Evolutionary conservation across 2,113 vertebrate genomes (phyloP), one percentile per base, ranked within the genome.

Genomic region (Colaptes auratus): DNA sequence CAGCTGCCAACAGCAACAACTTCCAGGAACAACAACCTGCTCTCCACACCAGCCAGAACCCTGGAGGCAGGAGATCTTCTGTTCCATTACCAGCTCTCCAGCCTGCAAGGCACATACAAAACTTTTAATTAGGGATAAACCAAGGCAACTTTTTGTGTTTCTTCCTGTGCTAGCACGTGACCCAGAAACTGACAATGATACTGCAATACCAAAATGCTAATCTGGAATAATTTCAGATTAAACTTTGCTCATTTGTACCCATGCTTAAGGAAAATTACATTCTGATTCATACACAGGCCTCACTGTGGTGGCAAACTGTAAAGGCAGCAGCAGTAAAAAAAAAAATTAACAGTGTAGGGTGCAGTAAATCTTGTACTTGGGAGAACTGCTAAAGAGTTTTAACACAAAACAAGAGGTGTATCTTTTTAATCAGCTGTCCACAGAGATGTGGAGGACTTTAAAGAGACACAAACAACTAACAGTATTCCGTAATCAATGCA

Each of bases 401-500:
- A 83, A 84, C 30, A 53, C 24, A 92, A 91, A 59, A 80, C 75
- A 63, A 78, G 69, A 78, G 50, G n/a, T 75, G 3, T 94, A 92
- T 94, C 88, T 93, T 91, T 91, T 91, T 65, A 82, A 95, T 95
- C 86, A 86, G 52, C 35, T 33, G n/a, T 91, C 88, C 90, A 93
- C 91, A 92, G 61, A 91, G 70, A 83, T 83, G 31, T 64, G 58
- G 79, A 91, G 58, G n/a, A 81, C 91, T 94, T 95, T 65, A 72
- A 89, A 96, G 80, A 95, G 85, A 69, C 55, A 50, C 58, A 97
- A 93, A 90, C 89, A 95, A 90, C 87, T 89, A 89, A 60, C 75
- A 94, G 71, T 50, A 76, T 93, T 89, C 89, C 83, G 65, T 88
- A 93, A 95, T 93, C 92, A 93, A 95, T 92, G 71, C 87, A 73